Base-by-base conservation (phyloP, 2,113 vertebrate species). In the Thalassoma bifasciatum region DNA sequence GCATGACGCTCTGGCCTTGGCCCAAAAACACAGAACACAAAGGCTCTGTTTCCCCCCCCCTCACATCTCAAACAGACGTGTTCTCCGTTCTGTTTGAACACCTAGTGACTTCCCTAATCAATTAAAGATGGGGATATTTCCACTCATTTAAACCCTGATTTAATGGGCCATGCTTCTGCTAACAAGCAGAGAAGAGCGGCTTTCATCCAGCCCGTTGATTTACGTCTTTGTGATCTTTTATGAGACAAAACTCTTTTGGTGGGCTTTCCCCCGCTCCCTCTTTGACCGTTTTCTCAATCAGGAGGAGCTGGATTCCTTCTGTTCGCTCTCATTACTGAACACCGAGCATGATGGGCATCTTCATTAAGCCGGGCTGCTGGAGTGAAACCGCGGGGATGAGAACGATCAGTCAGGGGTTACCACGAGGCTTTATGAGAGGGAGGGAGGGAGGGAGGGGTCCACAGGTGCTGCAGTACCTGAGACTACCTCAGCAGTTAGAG, bases 91-190 rank as follows among this genome's bases (percentile, higher is more conserved):
- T 75, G 82, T 88, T 68, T 50, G 54, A 86, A 81, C 78, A 79
- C 84, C 81, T 67, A 71, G 40, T 19, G 53, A 85, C 85, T 79
- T 84, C 62, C 19, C 65, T 66, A 81, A 91, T 91, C 84, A 85
- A 89, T 90, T 84, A 90, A 84, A 89, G 74, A 80, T 79, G 22
- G 21, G 66, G 65, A 66, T 73, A 65, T 65, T 90, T 82, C 69
- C 59, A 68, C 72, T 87, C 69, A 73, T 85, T 88, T 86, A 82
- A 86, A 86, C 69, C 72, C 51, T 22, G 9, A 62, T 85, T 89
- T 89, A 88, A 88, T 68, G 65, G 63, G 60, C 19, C 71, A 72
- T 85, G 65, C 62, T 67, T 87, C 77, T 81, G 53, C 65, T 69
- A 82, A 75, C 58, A 56, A 24, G 50, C 22, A 70, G 46, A 79